Conservation (phyloP, 1,140 invertebrate genomes). For the Drosophila parvula region DNA sequence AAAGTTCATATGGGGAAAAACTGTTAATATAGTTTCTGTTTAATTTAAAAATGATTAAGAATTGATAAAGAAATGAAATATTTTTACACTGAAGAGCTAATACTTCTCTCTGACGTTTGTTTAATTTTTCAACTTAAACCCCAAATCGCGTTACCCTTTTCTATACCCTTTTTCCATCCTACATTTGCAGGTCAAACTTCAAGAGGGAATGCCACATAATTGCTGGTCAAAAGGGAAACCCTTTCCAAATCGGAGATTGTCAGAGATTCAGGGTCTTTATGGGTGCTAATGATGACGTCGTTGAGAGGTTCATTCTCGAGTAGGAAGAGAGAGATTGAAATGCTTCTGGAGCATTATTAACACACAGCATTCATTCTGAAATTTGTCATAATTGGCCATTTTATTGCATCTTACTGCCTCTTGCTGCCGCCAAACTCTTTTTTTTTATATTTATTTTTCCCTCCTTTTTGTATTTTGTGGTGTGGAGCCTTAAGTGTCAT, state of each 20-base stretch:
- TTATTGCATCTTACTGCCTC: constrained; percentile 35
- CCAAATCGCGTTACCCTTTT: background rate
- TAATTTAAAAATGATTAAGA: background rate
- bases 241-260: constrained; percentile 5
- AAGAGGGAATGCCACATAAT: constrained; percentile 26
- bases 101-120: no score
- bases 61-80: background rate
- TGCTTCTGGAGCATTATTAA: constrained; percentile 45
- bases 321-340: constrained; percentile 35
- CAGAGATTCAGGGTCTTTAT: constrained; percentile 23
- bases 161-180: background rate
- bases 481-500: constrained; percentile 47
- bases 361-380: constrained; percentile 61
- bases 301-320: constrained; percentile 56
- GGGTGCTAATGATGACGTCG: constrained; percentile 75
- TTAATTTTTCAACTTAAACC: background rate
- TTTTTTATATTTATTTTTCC: constrained; percentile 4
- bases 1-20: no score
- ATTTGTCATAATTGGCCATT: constrained; percentile 80
- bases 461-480: constrained; percentile 20
- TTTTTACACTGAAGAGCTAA: background rate
- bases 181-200: constrained; percentile 28
- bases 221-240: constrained; percentile 21
- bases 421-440: constrained; percentile 17
- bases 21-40: no score